Conservation (phyloP, 2,888 invertebrate genomes). For the Electrophaes corylata region DNA sequence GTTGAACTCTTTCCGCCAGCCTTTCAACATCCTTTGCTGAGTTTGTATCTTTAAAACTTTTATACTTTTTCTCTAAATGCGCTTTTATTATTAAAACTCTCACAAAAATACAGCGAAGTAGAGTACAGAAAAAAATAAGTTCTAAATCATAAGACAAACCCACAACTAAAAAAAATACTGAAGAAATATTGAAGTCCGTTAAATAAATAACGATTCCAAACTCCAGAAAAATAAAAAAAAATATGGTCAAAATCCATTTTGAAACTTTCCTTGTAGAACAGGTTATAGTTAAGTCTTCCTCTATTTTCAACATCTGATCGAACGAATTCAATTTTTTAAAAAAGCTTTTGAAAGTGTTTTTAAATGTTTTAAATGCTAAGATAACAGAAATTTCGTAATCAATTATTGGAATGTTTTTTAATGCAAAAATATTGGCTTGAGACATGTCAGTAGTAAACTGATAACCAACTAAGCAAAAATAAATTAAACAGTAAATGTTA, state of each 20-base stretch:
- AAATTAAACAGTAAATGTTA: slow-evolving; percentile 3
- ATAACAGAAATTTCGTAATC: slow-evolving; percentile 52
- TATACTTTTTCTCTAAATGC: slow-evolving; percentile 53
- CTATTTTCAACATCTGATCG: slow-evolving; percentile 56
- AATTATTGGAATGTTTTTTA: slow-evolving; percentile 45
- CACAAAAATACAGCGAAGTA: slow-evolving; percentile 50
- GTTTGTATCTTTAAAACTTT: slow-evolving; percentile 27
- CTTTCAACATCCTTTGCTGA: slow-evolving; percentile 46
- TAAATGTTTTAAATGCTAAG: slow-evolving; percentile 44
- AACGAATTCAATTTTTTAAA: slow-evolving; percentile 50
- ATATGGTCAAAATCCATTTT: slow-evolving; percentile 21
- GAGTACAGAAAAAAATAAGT: slow-evolving; percentile 50
- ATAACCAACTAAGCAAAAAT: not conserved
- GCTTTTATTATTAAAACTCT: slow-evolving; percentile 56
- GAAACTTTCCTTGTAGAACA: slow-evolving; percentile 37
- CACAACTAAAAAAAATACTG: not conserved
- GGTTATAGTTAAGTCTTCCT: slow-evolving; percentile 41
- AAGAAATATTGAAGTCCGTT: too few relatives aligned
- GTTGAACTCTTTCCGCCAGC: slow-evolving; percentile 50
- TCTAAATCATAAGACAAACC: slow-evolving; percentile 56
- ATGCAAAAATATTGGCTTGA: slow-evolving; percentile 29
- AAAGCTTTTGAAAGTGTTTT: slow-evolving; percentile 44
- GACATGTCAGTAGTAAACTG: not conserved
- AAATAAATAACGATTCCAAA: slow-evolving; percentile 11
- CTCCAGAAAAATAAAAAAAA: slow-evolving; percentile 48